These are phyloP conservation scores for Xenentodon cancila DNA, from an alignment of 2,797 vertebrate genomes.

Conservation along the genomic window DNA sequence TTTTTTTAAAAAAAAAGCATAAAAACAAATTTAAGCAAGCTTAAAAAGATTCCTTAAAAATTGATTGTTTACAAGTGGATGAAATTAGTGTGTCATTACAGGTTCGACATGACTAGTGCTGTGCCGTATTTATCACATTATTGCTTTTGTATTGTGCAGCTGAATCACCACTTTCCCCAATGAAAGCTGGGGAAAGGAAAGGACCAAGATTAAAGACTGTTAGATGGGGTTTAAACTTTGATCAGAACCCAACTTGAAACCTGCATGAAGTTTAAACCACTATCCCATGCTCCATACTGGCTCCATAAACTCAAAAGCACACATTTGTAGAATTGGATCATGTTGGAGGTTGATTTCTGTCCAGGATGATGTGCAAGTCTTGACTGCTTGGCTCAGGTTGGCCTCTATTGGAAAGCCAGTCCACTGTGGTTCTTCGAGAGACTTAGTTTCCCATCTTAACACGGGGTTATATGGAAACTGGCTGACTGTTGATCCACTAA, in stretches of 20 bases:
- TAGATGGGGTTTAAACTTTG: not conserved
- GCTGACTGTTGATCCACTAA: conserved; percentile 64
- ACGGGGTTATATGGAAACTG: conserved; percentile 68
- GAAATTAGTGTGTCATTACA: too few relatives aligned
- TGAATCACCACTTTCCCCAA: too few relatives aligned
- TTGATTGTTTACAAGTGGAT: too few relatives aligned
- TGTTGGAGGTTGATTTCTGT: conserved; percentile 28
- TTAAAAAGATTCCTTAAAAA: too few relatives aligned
- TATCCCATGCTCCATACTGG: not conserved
- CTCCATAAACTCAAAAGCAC: not conserved
- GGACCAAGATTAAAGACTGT: not conserved
- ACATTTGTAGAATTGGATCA: not conserved
- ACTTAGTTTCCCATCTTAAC: conserved; percentile 61
- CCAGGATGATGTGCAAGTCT: conserved; percentile 19
- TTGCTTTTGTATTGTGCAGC: too few relatives aligned
- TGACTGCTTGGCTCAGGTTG: conserved; percentile 28
- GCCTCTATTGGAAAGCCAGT: conserved; percentile 58
- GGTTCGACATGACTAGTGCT: too few relatives aligned
- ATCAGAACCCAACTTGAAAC: not conserved
- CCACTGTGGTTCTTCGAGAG: conserved; percentile 49
- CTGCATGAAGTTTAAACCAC: not conserved
- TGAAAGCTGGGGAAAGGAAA: too few relatives aligned
- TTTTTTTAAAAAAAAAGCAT: too few relatives aligned
- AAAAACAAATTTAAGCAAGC: too few relatives aligned
- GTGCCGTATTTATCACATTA: too few relatives aligned